Percentiles rank a stretch among this genome's conserved stretches.
phyloP scores from a whole-genome alignment of 2,888 invertebrate genomes.

The Nephrotoma flavescens region DNA sequence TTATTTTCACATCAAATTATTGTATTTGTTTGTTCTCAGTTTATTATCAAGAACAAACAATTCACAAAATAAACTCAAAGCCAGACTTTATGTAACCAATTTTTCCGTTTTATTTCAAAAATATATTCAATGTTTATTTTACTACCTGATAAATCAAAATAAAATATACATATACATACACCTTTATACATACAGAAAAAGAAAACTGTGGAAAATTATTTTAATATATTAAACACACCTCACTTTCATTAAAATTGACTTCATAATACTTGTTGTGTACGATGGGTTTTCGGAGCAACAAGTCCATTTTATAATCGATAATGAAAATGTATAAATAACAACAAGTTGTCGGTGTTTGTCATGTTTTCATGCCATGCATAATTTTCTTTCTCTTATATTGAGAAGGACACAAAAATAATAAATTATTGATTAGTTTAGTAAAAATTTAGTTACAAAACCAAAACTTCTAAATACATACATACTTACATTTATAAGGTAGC shows the following conservation, averaged over 20 bases:
- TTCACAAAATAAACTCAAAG: not conserved
- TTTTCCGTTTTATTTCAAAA: not conserved
- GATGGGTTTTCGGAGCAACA: not conserved
- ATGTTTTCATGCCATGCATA: not conserved
- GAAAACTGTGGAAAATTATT: not conserved
- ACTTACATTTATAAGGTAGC: not conserved
- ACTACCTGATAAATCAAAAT: not conserved
- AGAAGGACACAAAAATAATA: not conserved
- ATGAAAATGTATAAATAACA: not conserved
- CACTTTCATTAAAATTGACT: not conserved
- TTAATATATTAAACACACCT: not conserved
- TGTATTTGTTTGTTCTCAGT: not conserved
- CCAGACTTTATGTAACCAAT: not conserved
- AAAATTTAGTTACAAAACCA: not conserved
- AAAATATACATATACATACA: not conserved
- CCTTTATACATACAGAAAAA: not conserved
- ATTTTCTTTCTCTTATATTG: not conserved
- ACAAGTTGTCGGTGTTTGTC: not conserved
- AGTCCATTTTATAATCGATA: not conserved
- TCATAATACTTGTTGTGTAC: not conserved
- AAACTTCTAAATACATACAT: not conserved
- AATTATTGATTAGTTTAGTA: not conserved
- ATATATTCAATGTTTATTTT: not conserved
- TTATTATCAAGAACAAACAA: not conserved
- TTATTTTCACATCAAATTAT: not conserved